Conservation (phyloP, 2,113 vertebrate genomes). For the Psammodynastes pulverulentus region DNA sequence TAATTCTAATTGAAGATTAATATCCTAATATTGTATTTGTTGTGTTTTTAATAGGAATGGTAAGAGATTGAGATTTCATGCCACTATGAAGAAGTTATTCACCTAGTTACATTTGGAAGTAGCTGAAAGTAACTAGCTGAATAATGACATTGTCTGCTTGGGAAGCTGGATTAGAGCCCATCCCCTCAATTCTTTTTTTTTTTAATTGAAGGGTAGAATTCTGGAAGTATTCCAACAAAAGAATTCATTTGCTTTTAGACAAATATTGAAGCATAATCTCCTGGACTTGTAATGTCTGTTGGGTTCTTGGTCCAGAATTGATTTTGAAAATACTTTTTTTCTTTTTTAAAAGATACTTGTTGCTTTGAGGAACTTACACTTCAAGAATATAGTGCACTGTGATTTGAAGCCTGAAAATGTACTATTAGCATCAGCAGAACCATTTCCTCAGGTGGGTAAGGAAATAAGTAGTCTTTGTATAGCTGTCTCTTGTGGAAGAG, state of each 20-base stretch:
- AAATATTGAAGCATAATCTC: constrained; percentile 9
- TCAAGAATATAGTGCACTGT: constrained; percentile 99
- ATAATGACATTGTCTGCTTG: neutral
- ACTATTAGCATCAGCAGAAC: constrained; percentile 94
- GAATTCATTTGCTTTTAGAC: neutral
- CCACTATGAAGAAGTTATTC: neutral
- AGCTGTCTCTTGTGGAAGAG: neutral
- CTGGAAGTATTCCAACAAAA: neutral
- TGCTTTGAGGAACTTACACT: constrained; percentile 95
- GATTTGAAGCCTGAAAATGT: constrained; percentile 98
- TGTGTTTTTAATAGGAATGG: neutral
- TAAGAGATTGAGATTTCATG: neutral
- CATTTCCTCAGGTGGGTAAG: constrained; percentile 88
- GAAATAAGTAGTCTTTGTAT: neutral
- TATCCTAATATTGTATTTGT: neutral
- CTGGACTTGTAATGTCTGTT: neutral
- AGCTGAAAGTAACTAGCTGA: neutral
- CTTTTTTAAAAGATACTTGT: constrained; percentile 85
- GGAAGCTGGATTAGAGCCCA: neutral
- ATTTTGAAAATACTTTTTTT: constrained; percentile 28
- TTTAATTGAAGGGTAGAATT: neutral
- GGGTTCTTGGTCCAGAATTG: constrained; percentile 2
- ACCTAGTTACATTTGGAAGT: neutral
- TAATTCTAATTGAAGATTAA: neutral
- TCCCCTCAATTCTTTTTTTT: too few species aligned